A percentile compares a stretch with the other conserved stretches of the same genome.
These are phyloP conservation scores for Raja brachyura DNA, from an alignment of 2,113 vertebrate species.

Conservation along the genomic window DNA sequence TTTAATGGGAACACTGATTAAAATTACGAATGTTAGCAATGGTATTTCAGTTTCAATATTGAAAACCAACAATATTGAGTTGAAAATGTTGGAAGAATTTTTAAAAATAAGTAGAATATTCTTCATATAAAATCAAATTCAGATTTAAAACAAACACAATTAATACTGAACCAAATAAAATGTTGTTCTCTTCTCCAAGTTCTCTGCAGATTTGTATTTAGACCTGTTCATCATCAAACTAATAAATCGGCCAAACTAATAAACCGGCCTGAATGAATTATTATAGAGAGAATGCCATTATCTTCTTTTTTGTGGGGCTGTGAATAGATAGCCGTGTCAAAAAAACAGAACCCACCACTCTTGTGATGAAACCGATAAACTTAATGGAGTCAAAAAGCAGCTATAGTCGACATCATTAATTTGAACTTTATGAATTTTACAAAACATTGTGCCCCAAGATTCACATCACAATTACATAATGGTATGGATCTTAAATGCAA, in stretches of 20 bases:
- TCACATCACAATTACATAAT: background rate
- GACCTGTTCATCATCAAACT: background rate
- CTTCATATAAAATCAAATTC: background rate
- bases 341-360: background rate
- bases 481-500: background rate
- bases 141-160: background rate
- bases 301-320: background rate
- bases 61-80: background rate
- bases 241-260: background rate
- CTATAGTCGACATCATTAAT: conserved; percentile 2
- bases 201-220: background rate
- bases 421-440: background rate
- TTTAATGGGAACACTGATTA: background rate
- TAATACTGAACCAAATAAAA: background rate
- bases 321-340: background rate
- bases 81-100: background rate
- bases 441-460: background rate
- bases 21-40: background rate
- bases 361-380: background rate
- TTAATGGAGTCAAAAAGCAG: background rate
- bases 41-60: background rate
- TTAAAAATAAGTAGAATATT: background rate
- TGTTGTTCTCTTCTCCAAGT: background rate
- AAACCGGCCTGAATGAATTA: background rate
- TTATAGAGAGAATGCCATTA: background rate